These are phyloP conservation scores for Amblyopsis hoosieri DNA, from an alignment of 2,797 vertebrate genomes.

Conservation along the genomic window DNA sequence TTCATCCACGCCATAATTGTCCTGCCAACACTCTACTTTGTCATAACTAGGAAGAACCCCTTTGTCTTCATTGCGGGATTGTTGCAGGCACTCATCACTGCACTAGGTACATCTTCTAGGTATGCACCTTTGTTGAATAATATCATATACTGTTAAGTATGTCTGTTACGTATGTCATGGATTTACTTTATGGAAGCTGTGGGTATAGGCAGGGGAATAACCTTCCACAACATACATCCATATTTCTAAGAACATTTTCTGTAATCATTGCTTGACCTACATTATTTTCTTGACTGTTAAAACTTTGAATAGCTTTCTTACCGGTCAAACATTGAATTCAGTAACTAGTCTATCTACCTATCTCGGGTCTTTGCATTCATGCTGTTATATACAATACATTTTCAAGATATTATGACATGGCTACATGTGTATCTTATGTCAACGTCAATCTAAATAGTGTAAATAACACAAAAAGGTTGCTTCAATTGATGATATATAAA, in stretches of 20 bases:
- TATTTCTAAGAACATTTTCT: neutral
- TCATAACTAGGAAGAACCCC: conserved; percentile 83
- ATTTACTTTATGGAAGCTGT: neutral
- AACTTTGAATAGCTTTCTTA: no score
- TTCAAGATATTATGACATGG: neutral
- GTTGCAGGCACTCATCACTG: conserved; percentile 84
- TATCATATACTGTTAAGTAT: neutral
- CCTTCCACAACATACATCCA: neutral
- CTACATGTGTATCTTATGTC: neutral
- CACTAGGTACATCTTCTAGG: conserved; percentile 86
- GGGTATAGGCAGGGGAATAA: neutral
- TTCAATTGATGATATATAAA: neutral
- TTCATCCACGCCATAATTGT: conserved; percentile 77
- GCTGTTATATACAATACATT: neutral
- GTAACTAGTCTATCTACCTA: no score
- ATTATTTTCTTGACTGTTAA: neutral
- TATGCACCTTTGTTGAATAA: conserved; percentile 22
- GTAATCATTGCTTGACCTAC: neutral
- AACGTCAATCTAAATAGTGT: neutral
- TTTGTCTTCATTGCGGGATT: conserved; percentile 80
- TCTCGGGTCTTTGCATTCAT: no score
- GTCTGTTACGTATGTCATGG: neutral
- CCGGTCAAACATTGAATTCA: no score
- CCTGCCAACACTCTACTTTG: conserved; percentile 81
- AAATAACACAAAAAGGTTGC: neutral